Base-by-base conservation (phyloP, 2,888 invertebrate species). In the Globia sparganii region DNA sequence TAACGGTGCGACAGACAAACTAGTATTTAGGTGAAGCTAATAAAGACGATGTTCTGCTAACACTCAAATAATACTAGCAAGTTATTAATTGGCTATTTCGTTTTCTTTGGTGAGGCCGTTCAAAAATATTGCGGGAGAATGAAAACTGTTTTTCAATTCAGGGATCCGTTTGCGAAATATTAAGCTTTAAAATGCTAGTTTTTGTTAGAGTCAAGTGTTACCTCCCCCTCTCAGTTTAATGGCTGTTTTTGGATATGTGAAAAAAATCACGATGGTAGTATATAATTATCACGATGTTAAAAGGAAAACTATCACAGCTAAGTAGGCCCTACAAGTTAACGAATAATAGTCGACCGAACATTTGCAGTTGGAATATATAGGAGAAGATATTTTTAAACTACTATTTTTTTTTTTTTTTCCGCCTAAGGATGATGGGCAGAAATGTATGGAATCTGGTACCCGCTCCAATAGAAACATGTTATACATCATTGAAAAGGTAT, bases 1-100 rank as follows among this genome's bases (percentile, higher is more conserved):
- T 40, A 9, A 21, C 34, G n/a, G 25, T 43, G n/a, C 18, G 9
- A 34, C 58, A 28, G 9, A n/a, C 62, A n/a, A 46, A 56, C 40
- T 59, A 53, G 25, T 75, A 64, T 66, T 74, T 62, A 70, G 37
- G 46, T 53, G 37, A n/a, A 66, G 77, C 67, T 78, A 71, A 80
- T 71, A 37, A 75, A 49, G 58, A 77, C 59, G 65, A 59, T 25
- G 15, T 53, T 58, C 2, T 65, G 25, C 15, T 49, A 43, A 43
- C 46, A n/a, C n/a, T n/a, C n/a, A n/a, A 53, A 40, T 62, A 3
- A 49, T 31, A 49, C 64, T 56, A 56, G 8, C 4, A 43, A 21
- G 8, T 21, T 13, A 13, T 25, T 1, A 43, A 13, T 43, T 43
- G 43, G 43, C 43, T 43, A 43, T 43, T 43, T 4, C 13, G 43